Base-by-base conservation (phyloP, 2,113 vertebrate genomes). In the Seriola quinqueradiata region DNA sequence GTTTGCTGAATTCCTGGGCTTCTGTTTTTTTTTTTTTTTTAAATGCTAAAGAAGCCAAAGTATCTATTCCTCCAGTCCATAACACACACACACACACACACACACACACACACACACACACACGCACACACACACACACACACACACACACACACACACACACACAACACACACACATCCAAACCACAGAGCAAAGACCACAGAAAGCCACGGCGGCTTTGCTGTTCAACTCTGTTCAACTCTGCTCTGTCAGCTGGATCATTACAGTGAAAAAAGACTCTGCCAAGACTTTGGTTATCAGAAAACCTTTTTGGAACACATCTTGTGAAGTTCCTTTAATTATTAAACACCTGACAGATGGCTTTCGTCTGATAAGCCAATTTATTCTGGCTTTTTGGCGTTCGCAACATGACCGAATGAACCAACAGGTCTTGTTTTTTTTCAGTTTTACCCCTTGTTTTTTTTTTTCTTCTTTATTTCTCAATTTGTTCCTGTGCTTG, bases 291-390 rank as follows among this genome's bases (percentile, higher is more conserved):
- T 68, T 77, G 71, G 77, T 23, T 78, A 67, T 82, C 74, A 83
- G 69, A 84, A 79, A 87, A 84, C 73, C 28, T 83, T 89, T 70
- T 63, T 73, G 60, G 59, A 89, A 70, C 75, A 77, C 73, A 77
- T 86, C 58, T 84, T 77, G 75, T 52, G 67, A 88, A 77, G 16
- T 75, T 54, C 10, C 79, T 79, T 87, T 87, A 83, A 87, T 90
- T 76, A 86, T 90, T 86, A 82, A 86, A 36, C 38, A 25, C 61
- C 75, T 86, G 82, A 78, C 86, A 87, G 83, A 84, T 88, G 82
- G 82, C 57, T 65, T 57, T 50, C 11, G 25, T 65, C 79, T 82
- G 73, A 86, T 72, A 54, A 75, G 75, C 70, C 85, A 79, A 87
- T 91, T 89, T 89, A 86, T 78, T 84, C 60, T 76, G 75, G 36